Evolutionary conservation across 2,888 invertebrate species (phyloP), one percentile per base, ranked within the genome.

Genomic region (Dynastes grantii): DNA sequence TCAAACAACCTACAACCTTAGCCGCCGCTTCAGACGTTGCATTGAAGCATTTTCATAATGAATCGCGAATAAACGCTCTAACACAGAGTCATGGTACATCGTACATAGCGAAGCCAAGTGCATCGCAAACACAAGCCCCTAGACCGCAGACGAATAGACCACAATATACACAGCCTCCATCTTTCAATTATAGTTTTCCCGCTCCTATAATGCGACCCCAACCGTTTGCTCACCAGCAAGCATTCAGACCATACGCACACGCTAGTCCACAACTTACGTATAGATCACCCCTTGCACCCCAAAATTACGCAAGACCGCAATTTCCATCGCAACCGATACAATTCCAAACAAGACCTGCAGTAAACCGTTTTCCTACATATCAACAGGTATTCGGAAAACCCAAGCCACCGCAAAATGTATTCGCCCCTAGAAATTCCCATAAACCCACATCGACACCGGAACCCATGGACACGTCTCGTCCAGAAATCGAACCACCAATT

Each of bases 1-100:
- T 77, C 11, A 77, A 55, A 58, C 53, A 76, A 22, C 53, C 67
- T 13, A 68, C 40, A 3, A 65, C n/a, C 6, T n/a, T 76, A 11
- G 16, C 32, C 22, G 16, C 68, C 37, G 77, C 77, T 2, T 65
- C 67, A 11, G 77, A 68, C n/a, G 13, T 65, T 1, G 71, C 58
- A 22, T 58, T 77, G n/a, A 40, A 29, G 16, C 55, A 68, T 13
- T 55, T 13, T 37, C 40, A 68, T 32, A 77, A 67, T 27, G 77
- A 77, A 55, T 40, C 32, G 22, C 53, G 53, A 13, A 67, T 67
- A 16, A 67, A 67, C 9, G 45, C 67, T 2, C 16, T 67, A 45
- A 22, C 45, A 2, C 64, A 32, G 9, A 37, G 9, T 32, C 64
- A 64, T 0, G 32, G 32, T 13, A n/a, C 64, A 4, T 22, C 16